Percentiles rank a stretch among this genome's conserved stretches.
Conservation (phyloP, 2,797 vertebrate genomes). For the Sebastes matsubarae region DNA sequence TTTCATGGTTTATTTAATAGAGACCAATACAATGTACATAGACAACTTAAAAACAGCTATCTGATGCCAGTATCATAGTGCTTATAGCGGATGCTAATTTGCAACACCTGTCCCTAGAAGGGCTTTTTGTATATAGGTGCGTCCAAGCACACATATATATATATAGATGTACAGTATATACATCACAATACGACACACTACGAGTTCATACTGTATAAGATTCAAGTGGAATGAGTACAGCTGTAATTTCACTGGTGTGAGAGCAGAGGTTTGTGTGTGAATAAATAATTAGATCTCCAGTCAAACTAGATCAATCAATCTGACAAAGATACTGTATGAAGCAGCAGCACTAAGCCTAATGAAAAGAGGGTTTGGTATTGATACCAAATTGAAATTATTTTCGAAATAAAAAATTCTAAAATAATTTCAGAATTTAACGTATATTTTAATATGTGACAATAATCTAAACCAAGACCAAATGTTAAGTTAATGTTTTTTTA, state of each 20-base stretch:
- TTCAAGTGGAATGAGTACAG: neutral
- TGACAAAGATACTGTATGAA: conserved; percentile 10
- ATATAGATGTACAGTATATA: neutral
- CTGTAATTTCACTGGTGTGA: conserved; percentile 5
- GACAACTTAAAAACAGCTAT: too few relatives aligned
- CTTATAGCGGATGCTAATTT: too few relatives aligned
- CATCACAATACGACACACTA: neutral
- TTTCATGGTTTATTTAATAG: too few relatives aligned
- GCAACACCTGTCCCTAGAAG: too few relatives aligned
- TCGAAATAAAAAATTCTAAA: neutral
- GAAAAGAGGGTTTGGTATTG: neutral
- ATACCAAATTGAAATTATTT: conserved; percentile 22
- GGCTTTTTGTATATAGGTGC: too few relatives aligned
- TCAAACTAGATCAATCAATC: conserved; percentile 46
- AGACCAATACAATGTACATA: too few relatives aligned
- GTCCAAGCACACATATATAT: neutral
- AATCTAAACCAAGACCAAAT: neutral
- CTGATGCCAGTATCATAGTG: too few relatives aligned
- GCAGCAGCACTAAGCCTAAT: conserved; percentile 7
- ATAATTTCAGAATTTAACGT: neutral
- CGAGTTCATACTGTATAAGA: neutral
- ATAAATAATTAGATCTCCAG: conserved; percentile 39
- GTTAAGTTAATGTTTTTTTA: neutral
- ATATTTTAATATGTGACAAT: neutral
- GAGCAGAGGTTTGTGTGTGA: conserved; percentile 31